Conservation (phyloP, 2,797 vertebrate genomes). For the Pipistrellus kuhlii region DNA sequence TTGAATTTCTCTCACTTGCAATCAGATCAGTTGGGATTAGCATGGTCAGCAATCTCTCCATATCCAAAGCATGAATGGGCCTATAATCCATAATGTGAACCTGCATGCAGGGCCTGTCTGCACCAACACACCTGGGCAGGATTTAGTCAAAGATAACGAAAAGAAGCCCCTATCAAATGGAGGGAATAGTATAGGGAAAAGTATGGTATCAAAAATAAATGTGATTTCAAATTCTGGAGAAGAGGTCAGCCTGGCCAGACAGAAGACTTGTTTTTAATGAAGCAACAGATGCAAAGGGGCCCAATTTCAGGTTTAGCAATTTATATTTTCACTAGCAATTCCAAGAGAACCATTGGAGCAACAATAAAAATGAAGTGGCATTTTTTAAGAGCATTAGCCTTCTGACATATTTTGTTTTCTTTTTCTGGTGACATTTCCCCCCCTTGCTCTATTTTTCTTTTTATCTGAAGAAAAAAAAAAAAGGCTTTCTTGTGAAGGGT, state of each 20-base stretch:
- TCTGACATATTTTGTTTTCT: not conserved
- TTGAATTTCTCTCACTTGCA: conserved; percentile 45
- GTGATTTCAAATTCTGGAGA: not conserved
- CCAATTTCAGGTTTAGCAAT: not conserved
- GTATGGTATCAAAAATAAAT: not conserved
- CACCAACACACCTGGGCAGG: not conserved
- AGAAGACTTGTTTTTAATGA: not conserved
- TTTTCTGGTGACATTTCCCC: not conserved
- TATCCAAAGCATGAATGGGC: not conserved
- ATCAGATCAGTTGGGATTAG: not conserved
- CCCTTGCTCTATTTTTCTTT: not conserved
- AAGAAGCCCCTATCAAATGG: not conserved
- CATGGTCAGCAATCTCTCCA: not conserved
- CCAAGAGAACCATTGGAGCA: not conserved
- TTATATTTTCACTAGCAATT: not conserved
- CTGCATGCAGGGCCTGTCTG: rapidly evolving
- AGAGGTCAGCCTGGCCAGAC: not conserved
- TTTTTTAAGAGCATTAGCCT: not conserved
- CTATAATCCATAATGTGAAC: not conserved
- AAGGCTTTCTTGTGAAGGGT: not conserved
- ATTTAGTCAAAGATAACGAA: not conserved
- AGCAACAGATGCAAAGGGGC: not conserved
- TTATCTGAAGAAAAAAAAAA: not conserved
- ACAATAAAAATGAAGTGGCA: not conserved
- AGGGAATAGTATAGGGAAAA: not conserved